These are phyloP conservation scores for Anser cygnoides DNA, from an alignment of 2,113 vertebrate genomes.

Conservation along the genomic window DNA sequence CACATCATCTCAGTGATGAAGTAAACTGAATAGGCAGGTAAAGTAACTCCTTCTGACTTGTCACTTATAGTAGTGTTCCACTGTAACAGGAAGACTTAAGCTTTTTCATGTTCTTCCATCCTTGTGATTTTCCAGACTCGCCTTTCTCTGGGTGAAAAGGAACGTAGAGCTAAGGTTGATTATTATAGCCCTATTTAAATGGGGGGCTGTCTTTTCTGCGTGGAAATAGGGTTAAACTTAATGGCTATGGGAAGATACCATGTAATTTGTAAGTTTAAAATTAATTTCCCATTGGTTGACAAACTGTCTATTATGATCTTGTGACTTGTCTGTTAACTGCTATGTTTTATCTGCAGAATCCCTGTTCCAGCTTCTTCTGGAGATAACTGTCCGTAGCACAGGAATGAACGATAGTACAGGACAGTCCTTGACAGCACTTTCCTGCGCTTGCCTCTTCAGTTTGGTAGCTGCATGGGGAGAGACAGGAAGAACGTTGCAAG, in stretches of 20 bases:
- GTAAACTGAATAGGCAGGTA: neutral
- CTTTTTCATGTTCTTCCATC: neutral
- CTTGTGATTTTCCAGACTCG: neutral
- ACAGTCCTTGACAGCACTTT: slow-evolving; percentile 93
- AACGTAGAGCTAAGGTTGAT: neutral
- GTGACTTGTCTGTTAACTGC: neutral
- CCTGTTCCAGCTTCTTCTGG: slow-evolving; percentile 94
- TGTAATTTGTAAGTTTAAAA: neutral
- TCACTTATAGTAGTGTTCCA: neutral
- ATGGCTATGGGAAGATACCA: neutral
- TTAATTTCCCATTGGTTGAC: neutral
- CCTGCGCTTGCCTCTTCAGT: slow-evolving; percentile 98
- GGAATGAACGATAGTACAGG: slow-evolving; percentile 94
- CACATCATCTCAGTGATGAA: neutral
- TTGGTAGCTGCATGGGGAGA: slow-evolving; percentile 98
- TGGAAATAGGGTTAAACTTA: neutral
- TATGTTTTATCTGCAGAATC: slow-evolving; percentile 85
- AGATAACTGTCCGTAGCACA: slow-evolving; percentile 95
- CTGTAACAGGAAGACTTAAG: neutral
- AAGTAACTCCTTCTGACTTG: neutral
- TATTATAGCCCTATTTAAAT: neutral
- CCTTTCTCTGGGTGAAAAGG: neutral
- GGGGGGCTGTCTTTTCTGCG: neutral
- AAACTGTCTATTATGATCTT: neutral
- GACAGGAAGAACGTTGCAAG: slow-evolving; percentile 95